Conservation (phyloP, 1,140 invertebrate species). For the Pseudomyrmex flavicornis region DNA sequence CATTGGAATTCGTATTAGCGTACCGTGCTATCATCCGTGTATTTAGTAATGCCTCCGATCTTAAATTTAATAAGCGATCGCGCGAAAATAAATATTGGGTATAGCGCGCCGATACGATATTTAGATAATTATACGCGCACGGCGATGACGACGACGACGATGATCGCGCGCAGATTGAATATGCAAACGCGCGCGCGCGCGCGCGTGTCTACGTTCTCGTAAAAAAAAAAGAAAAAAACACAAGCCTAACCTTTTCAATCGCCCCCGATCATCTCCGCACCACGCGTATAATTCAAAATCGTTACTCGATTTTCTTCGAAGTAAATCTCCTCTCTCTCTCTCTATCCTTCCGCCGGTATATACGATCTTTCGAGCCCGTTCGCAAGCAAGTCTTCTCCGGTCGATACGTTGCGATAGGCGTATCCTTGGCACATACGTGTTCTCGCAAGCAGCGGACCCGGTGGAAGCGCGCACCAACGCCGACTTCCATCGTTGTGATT, state of each 20-base stretch:
- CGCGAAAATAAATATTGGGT: conserved; percentile 57
- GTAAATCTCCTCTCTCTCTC: no score
- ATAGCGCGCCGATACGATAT: conserved; percentile 21
- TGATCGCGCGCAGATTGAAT: conserved; percentile 12
- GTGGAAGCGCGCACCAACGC: conserved; percentile 55
- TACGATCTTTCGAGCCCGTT: conserved; percentile 27
- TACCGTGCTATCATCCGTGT: conserved; percentile 56
- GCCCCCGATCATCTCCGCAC: no score
- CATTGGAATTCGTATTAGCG: conserved; percentile 41
- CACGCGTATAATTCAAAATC: no score
- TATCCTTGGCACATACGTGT: conserved; percentile 22
- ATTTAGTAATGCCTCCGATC: conserved; percentile 44
- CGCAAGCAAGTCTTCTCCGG: background rate
- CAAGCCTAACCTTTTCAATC: background rate
- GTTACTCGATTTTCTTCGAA: conserved; percentile 16
- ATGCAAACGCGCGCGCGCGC: background rate
- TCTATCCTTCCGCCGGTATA: conserved; percentile 24
- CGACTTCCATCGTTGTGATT: conserved; percentile 66
- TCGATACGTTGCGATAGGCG: conserved; percentile 44
- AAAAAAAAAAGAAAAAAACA: background rate
- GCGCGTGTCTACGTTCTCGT: conserved; percentile 26
- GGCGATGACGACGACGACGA: conserved; percentile 18
- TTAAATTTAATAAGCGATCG: conserved; percentile 57
- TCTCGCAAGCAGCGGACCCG: background rate
- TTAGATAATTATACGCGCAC: conserved; percentile 48